Conservation (phyloP, 1,140 invertebrate genomes). For the Protaetia brevitarsis region DNA sequence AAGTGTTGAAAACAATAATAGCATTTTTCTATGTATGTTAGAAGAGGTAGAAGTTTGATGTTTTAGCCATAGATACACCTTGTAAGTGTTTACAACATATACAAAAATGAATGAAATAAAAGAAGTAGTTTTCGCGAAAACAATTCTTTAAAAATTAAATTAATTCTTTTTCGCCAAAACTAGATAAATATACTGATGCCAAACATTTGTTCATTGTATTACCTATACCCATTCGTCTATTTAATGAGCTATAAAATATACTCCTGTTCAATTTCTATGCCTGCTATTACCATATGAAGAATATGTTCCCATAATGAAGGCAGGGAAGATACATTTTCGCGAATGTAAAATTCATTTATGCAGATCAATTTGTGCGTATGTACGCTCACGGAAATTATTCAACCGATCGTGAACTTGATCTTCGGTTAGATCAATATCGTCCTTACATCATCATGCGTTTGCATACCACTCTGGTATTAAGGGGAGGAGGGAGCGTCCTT, state of each 20-base stretch:
- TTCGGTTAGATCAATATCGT: constrained; percentile 4
- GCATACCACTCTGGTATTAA: not conserved
- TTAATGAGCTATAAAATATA: not conserved
- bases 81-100: too few relatives aligned
- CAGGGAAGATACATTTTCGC: not conserved
- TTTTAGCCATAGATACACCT: too few relatives aligned
- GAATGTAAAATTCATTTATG: constrained; percentile 12
- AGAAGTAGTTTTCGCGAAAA: too few relatives aligned
- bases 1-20: too few relatives aligned
- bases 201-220: too few relatives aligned
- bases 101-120: too few relatives aligned
- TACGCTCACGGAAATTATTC: not conserved
- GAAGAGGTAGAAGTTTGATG: too few relatives aligned
- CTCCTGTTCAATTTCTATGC: not conserved
- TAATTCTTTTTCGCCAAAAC: too few relatives aligned
- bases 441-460: not conserved
- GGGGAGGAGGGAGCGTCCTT: not conserved
- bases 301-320: not conserved
- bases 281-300: not conserved
- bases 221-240: not conserved
- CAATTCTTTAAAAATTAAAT: too few relatives aligned
- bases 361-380: constrained; percentile 4
- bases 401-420: not conserved
- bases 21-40: too few relatives aligned
- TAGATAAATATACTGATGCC: too few relatives aligned